phyloP scores from a whole-genome alignment of 2,797 vertebrate species.

The Luscinia megarhynchos region DNA sequence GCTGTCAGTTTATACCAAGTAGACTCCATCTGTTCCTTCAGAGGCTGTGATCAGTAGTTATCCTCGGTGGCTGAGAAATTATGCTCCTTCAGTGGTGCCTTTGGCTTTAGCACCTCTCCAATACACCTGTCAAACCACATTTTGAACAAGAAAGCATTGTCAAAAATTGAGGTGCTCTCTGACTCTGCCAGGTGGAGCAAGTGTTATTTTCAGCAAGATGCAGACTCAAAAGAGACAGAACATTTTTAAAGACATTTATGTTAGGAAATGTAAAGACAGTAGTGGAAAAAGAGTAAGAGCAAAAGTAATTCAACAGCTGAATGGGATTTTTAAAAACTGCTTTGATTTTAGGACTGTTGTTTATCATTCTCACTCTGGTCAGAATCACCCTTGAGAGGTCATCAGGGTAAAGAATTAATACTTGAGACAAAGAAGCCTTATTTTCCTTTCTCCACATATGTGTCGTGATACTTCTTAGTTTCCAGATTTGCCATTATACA shows the following conservation, averaged over 20 bases:
- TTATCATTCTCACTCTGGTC: neutral
- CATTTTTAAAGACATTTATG: neutral
- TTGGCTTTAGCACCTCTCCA: neutral
- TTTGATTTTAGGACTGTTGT: neutral
- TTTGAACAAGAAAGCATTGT: neutral
- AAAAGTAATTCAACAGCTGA: neutral
- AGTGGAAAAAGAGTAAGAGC: neutral
- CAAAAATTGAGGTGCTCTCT: neutral
- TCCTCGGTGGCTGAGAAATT: neutral
- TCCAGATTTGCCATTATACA: neutral
- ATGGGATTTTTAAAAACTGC: neutral
- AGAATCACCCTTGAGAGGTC: neutral
- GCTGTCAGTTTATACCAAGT: neutral
- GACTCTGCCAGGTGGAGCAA: neutral
- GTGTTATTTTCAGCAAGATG: neutral
- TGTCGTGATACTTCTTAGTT: neutral
- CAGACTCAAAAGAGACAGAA: neutral
- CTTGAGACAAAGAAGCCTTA: neutral
- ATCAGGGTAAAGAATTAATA: neutral
- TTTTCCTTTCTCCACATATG: neutral
- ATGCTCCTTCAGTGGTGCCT: neutral
- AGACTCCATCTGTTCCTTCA: neutral
- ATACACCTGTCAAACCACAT: neutral
- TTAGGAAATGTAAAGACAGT: neutral
- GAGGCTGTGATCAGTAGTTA: neutral